Evolutionary conservation across 2,797 vertebrate species (phyloP).

Genomic region (Novumbra hubbsi): DNA sequence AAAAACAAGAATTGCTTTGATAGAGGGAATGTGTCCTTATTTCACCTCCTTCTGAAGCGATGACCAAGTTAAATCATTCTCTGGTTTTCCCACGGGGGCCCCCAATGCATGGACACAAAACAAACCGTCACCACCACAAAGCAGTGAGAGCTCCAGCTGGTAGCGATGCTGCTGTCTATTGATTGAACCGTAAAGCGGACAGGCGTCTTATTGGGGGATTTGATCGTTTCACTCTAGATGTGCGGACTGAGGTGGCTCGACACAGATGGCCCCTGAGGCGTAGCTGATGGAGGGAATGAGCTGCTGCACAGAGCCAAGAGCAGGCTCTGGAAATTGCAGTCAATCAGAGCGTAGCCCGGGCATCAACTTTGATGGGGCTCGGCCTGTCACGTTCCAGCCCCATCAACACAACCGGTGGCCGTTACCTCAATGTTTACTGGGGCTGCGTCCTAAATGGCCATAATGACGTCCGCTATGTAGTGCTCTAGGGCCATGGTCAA

Average conservation of each 20-base stretch:
- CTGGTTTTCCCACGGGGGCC: not conserved
- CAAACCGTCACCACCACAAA: not conserved
- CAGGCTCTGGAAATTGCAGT: conserved; percentile 12
- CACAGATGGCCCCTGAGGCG: conserved; percentile 3
- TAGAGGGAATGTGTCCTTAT: not conserved
- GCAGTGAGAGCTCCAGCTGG: not conserved
- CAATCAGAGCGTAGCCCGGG: conserved; percentile 11
- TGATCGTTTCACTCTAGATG: not conserved
- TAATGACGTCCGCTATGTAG: not conserved
- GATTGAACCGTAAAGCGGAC: not conserved
- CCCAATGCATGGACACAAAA: not conserved
- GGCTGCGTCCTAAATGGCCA: not conserved
- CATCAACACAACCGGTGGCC: not conserved
- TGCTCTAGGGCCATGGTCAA: not conserved
- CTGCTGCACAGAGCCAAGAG: not conserved
- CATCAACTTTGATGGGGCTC: not conserved
- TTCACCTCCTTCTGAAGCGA: not conserved
- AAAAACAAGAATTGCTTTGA: not conserved
- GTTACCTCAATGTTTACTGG: not conserved
- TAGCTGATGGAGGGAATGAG: not conserved
- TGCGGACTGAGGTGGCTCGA: conserved; percentile 4
- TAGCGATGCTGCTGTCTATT: not conserved
- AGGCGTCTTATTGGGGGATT: not conserved
- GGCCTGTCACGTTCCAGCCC: not conserved
- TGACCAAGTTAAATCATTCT: conserved; percentile 6